Percentiles rank a stretch among this genome's conserved stretches.
Evolutionary conservation across 37 sponge, comb jelly and placozoan genomes (phyloP).

Genomic region (Dysidea cf. avara): DNA sequence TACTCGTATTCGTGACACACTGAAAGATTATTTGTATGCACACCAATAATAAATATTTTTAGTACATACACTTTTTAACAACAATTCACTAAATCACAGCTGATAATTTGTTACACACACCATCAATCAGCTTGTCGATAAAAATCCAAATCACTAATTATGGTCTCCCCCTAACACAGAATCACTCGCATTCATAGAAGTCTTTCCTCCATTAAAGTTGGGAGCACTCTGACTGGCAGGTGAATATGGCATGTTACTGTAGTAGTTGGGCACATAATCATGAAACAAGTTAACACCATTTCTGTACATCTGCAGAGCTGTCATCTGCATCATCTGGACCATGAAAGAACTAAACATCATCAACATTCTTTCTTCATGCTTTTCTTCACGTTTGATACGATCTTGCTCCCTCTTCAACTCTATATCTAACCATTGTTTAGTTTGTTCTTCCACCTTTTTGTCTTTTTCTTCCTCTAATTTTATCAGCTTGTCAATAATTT

Average conservation of each 20-base stretch:
- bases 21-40: slow-evolving; percentile 1
- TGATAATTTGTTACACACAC: too few relatives aligned
- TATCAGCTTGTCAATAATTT: slow-evolving; percentile 1
- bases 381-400: not conserved
- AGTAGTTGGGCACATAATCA: too few relatives aligned
- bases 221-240: too few relatives aligned
- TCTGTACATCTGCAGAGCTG: too few relatives aligned
- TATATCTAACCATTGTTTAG: not conserved
- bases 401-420: not conserved
- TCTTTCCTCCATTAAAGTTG: too few relatives aligned
- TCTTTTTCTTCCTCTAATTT: slow-evolving; percentile 5
- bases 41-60: not conserved
- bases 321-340: not conserved
- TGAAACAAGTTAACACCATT: too few relatives aligned
- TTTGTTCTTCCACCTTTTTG: not conserved
- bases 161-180: too few relatives aligned
- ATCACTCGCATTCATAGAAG: too few relatives aligned
- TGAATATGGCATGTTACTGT: too few relatives aligned
- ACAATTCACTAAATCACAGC: too few relatives aligned
- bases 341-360: slow-evolving; percentile 11
- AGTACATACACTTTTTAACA: slow-evolving; percentile 1
- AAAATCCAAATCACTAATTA: too few relatives aligned
- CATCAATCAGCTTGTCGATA: too few relatives aligned
- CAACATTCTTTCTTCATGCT: slow-evolving; percentile 9
- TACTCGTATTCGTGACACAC: slow-evolving; percentile 1